phyloP scores from a whole-genome alignment of 1,140 invertebrate species.

The Heliothis virescens region DNA sequence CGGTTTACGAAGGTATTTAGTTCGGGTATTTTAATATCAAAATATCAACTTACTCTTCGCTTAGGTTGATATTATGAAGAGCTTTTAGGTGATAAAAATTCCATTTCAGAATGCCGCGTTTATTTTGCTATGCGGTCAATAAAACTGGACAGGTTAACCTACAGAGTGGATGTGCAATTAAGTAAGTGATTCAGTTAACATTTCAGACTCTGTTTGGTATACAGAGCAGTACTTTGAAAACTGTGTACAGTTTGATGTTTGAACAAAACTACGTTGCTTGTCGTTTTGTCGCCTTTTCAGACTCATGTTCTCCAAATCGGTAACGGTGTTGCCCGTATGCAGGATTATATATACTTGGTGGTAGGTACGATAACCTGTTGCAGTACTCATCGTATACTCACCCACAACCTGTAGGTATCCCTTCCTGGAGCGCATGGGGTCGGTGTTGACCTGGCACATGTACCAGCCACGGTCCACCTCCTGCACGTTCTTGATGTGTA shows the following conservation, averaged over 20 bases:
- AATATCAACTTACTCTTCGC: conserved; percentile 31
- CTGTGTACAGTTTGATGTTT: not conserved
- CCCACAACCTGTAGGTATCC: conserved; percentile 96
- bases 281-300: no score
- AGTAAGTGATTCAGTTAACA: conserved; percentile 4
- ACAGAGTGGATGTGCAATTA: conserved; percentile 9
- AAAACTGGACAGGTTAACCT: conserved; percentile 21
- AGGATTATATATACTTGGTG: not conserved
- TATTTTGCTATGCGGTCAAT: conserved; percentile 4
- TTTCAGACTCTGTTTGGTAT: not conserved
- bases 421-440: conserved; percentile 93
- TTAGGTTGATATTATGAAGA: conserved; percentile 12
- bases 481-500: conserved; percentile 93
- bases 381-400: conserved; percentile 87
- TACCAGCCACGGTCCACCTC: conserved; percentile 94
- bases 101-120: conserved; percentile 8
- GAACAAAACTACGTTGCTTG: no score
- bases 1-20: conserved; percentile 38
- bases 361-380: not conserved
- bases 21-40: conserved; percentile 37
- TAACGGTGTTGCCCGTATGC: no score
- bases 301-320: no score
- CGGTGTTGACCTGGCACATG: conserved; percentile 95
- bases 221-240: not conserved
- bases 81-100: conserved; percentile 21